phyloP scores from a whole-genome alignment of 2,888 invertebrate genomes.

The Silvanus unidentatus region DNA sequence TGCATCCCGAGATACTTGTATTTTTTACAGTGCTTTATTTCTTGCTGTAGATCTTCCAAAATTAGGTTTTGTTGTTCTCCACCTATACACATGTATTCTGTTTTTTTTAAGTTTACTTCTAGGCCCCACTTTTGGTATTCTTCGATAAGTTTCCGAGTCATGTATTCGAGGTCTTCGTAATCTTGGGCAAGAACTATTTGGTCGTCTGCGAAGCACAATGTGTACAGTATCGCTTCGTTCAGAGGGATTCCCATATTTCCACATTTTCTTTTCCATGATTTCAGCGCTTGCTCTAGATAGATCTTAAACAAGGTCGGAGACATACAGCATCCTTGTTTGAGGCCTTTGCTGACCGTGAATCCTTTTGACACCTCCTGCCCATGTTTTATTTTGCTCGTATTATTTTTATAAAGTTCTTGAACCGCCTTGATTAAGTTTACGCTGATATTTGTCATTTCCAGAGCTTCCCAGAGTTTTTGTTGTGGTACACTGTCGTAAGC shows the following conservation, averaged over 20 bases:
- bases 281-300: conserved; percentile 4
- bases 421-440: neutral
- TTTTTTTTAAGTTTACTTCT: conserved; percentile 16
- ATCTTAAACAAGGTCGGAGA: conserved; percentile 7
- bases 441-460: conserved; percentile 1
- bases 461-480: conserved; percentile 6
- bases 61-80: conserved; percentile 3
- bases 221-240: conserved; percentile 7
- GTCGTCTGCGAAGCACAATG: conserved; percentile 13
- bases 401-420: no score
- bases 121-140: conserved; percentile 15
- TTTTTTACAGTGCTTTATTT: neutral
- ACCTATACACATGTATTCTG: conserved; percentile 4
- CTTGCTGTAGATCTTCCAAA: no score
- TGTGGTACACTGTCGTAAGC: conserved; percentile 4
- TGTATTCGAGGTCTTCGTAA: conserved; percentile 7
- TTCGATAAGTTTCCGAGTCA: conserved; percentile 17
- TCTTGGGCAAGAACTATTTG: conserved; percentile 11
- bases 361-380: neutral
- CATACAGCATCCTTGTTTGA: conserved; percentile 6
- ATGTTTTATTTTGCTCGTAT: no score
- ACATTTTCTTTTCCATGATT: conserved; percentile 8
- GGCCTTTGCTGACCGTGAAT: conserved; percentile 4
- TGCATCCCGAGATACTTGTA: conserved; percentile 2
- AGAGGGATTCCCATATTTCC: conserved; percentile 5